Evolutionary conservation across 92 coral and sea anemone genomes (phyloP).

Genomic region (Porites cylindrica): DNA sequence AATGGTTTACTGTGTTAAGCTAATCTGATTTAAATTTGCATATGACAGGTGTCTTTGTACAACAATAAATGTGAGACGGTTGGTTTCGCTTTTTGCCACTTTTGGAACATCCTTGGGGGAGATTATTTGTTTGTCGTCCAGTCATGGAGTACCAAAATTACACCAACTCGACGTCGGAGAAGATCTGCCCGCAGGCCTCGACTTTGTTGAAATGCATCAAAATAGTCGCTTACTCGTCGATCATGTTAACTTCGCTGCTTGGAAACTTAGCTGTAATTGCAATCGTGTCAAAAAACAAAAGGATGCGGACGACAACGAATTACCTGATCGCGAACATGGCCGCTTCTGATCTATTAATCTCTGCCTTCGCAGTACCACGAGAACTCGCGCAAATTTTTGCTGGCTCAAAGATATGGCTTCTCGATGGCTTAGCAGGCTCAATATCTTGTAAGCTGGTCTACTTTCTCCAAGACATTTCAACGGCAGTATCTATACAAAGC

Average conservation of each 20-base stretch:
- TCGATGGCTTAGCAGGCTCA: conserved; percentile 21
- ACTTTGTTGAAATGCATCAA: not conserved
- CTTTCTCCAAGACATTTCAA: conserved; percentile 60
- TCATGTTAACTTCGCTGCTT: conserved; percentile 42
- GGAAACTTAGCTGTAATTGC: conserved; percentile 47
- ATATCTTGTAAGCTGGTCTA: conserved; percentile 50
- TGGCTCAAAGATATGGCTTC: conserved; percentile 31
- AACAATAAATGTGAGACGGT: not conserved
- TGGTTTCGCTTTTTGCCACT: not conserved
- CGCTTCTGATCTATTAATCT: conserved; percentile 40
- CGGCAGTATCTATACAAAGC: conserved; percentile 57
- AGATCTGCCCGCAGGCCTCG: not conserved
- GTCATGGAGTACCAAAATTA: not conserved
- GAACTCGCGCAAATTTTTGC: conserved; percentile 42
- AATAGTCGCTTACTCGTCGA: conserved; percentile 23
- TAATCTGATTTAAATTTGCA: no score
- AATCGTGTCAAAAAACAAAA: conserved; percentile 48
- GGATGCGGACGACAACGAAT: conserved; percentile 55
- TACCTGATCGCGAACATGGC: conserved; percentile 62
- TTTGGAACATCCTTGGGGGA: not conserved
- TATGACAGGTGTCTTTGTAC: not conserved
- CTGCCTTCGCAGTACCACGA: conserved; percentile 47
- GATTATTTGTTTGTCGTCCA: not conserved
- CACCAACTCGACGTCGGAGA: not conserved
- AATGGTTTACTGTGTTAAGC: no score